Base-by-base conservation (phyloP, 2,888 invertebrate genomes). In the Poecilus cupreus region DNA sequence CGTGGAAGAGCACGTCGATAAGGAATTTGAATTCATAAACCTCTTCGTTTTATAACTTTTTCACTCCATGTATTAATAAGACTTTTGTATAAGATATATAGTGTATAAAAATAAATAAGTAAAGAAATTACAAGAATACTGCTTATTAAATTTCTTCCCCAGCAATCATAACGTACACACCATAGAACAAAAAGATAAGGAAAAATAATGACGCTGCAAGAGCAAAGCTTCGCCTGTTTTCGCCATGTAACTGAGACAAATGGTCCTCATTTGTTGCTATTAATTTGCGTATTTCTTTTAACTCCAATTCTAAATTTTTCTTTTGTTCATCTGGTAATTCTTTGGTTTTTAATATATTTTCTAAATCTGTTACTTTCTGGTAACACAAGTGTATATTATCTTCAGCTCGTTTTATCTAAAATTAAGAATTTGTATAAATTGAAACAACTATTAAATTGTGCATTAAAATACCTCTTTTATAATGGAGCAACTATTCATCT, bases 1-100 rank as follows among this genome's bases (percentile, higher is more conserved):
- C 92, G 94, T 85, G 93, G 93, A 4, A 86, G 92, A 86, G 91
- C 91, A 82, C 89, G 92, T 49, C 89, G 91, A 89, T 89, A 82
- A 77, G 43, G 22, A 20, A 77, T 60, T 46, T 32, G 49, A 51
- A 54, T 72, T 80, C 51, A 80, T 43, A 54, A 68, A 18, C 11
- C 37, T 54, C 20, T 24, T 57, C n/a, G 43, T 43, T 72, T 51
- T 24, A 11, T 54, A 54, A 54, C 22, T 54, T 20, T 54, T 1
- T 20, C 54, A 54, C 49, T 54, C 20, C 54, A 22, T 68, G 4
- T 54, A 54, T 11, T 54, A 49, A 20, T 54, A 54, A 54, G 54
- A 54, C 5, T 72, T 70, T 76, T 72, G 76, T 82, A 57, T 68
- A 37, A 68, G 49, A 72, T 76, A 22, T 24, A 54, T 32, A 68